Evolutionary conservation across 2,113 vertebrate species (phyloP).

Genomic region (Melanocharis versteri): DNA sequence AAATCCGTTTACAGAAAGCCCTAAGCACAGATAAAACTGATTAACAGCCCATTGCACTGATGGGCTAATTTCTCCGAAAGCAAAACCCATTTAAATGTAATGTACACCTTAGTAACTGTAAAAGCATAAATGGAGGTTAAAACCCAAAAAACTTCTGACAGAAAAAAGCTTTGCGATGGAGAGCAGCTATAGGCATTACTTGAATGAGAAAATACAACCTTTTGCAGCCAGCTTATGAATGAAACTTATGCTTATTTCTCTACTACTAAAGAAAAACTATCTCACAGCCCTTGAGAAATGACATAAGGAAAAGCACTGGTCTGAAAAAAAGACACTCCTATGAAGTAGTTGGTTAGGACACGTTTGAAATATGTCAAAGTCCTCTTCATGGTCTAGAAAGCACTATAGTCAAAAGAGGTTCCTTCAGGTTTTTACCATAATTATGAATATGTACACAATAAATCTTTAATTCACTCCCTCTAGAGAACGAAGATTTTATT

Average conservation of each 20-base stretch:
- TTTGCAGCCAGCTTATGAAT: not conserved
- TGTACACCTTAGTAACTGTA: not conserved
- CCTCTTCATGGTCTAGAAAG: not conserved
- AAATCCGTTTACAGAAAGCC: not conserved
- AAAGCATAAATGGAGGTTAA: not conserved
- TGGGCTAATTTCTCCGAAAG: not conserved
- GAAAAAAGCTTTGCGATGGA: not conserved
- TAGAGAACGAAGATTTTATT: not conserved
- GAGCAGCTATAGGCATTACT: not conserved
- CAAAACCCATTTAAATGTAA: not conserved
- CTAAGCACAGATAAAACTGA: not conserved
- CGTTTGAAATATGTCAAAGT: not conserved
- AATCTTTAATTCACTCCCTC: not conserved
- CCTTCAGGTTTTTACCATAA: not conserved
- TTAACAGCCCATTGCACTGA: not conserved
- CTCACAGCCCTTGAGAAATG: not conserved
- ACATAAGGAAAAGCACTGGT: not conserved
- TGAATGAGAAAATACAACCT: not conserved
- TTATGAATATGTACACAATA: not conserved
- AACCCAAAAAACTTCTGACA: not conserved
- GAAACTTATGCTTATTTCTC: not conserved
- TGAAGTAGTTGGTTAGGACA: not conserved
- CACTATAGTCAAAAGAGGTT: not conserved
- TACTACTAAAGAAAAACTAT: not conserved
- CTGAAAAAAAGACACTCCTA: not conserved